Percentiles rank a stretch among this genome's conserved stretches.
phyloP scores from a whole-genome alignment of 1,140 invertebrate genomes.

The Maniola jurtina region DNA sequence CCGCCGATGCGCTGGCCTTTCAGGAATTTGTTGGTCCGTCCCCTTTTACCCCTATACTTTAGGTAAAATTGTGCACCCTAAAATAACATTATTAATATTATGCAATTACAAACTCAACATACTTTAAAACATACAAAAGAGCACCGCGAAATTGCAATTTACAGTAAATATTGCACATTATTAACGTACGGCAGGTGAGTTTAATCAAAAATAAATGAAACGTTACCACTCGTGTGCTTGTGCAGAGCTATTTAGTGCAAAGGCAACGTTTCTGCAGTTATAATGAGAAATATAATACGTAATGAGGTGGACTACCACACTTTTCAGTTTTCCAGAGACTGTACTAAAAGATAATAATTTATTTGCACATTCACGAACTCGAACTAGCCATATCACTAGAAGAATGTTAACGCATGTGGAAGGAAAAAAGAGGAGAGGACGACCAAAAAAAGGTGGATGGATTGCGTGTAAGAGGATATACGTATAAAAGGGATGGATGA shows the following conservation, averaged over 20 bases:
- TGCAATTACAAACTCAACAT: background rate
- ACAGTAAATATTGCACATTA: slow-evolving; percentile 1
- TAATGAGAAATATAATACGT: slow-evolving; percentile 13
- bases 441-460: no score
- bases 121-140: background rate
- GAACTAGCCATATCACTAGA: no score
- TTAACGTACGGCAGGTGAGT: background rate
- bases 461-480: no score
- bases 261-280: slow-evolving; percentile 1
- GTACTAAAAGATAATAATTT: no score
- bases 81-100: background rate
- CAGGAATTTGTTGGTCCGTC: no score
- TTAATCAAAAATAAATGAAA: slow-evolving; percentile 4
- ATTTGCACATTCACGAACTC: no score
- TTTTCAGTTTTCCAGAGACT: background rate
- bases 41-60: no score
- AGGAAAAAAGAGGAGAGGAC: no score
- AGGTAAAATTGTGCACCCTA: no score
- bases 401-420: no score
- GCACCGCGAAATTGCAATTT: slow-evolving; percentile 5
- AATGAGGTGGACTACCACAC: background rate
- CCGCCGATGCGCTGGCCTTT: no score
- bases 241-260: slow-evolving; percentile 1
- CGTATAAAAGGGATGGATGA: no score
- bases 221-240: background rate